Base-by-base conservation (phyloP, 2,888 invertebrate species). In the Drosophila kuntzei region DNA sequence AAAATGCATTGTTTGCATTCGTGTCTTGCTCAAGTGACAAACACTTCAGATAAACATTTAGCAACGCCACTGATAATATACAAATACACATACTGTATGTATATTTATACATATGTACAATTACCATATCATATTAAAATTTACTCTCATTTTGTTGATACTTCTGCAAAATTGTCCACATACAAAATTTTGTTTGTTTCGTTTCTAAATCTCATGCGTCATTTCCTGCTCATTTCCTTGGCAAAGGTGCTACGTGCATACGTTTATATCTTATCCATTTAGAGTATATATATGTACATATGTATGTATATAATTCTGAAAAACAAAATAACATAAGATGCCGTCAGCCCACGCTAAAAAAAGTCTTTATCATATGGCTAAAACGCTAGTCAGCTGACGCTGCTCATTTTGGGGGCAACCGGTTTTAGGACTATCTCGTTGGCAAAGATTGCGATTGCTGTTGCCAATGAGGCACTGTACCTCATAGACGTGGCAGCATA, bases 361-460 rank as follows among this genome's bases (percentile, higher is more conserved):
- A 43, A 32, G n/a, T 65, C 74, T 65, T 79, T 63, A 83, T 80
- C 80, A 80, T 80, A 83, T 83, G 81, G 81, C 79, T 53, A 32
- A 54, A 55, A 51, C 9, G 50, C 67, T 55, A 66, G 82, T 83
- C 82, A 85, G 82, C 82, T 83, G 82, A 85, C 72, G 59, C 39
- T 34, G 16, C 49, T 20, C 54, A 9, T 27, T 20, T 32, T 43
- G 43, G 62, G 34, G 65, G 41, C 65, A 81, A 85, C 86, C 55
- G 61, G 80, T 82, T 75, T 71, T 43, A n/a, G 43, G 63, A 37
- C 70, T 72, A 46, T 47, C 25, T 51, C 32, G 22, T 14, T 36
- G 50, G 25, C 66, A 60, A 51, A 71, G 67, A 74, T 64, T 58
- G 51, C 46, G 49, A 41, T 66, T 63, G 63, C 79, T 85, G 86